These are phyloP conservation scores for Lepidothrix coronata DNA, from an alignment of 2,113 vertebrate species.

Conservation along the genomic window DNA sequence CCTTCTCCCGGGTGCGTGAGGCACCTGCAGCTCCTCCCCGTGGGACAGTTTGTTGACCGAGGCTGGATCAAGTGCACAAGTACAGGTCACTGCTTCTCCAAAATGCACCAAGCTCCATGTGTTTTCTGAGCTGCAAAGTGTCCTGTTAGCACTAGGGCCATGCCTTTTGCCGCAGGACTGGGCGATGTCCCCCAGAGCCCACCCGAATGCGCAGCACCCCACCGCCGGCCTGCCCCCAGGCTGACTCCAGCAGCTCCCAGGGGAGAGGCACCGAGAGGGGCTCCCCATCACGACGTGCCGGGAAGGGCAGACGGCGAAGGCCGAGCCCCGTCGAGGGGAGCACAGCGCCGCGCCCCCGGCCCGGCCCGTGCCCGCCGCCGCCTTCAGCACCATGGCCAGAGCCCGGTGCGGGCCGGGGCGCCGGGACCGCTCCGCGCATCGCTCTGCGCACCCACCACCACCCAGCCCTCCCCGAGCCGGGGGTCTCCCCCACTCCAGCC, in stretches of 20 bases:
- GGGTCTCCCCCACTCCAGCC: neutral
- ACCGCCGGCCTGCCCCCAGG: fast-evolving
- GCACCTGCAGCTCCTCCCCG: neutral
- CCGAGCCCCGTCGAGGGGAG: neutral
- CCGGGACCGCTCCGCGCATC: neutral
- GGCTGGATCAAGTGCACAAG: neutral
- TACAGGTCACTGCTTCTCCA: neutral
- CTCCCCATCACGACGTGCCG: fast-evolving
- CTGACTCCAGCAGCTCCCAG: no score
- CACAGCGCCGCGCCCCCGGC: neutral
- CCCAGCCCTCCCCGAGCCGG: neutral
- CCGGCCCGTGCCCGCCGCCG: neutral
- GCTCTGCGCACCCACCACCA: fast-evolving
- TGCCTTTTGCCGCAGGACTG: fast-evolving
- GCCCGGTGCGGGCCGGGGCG: neutral
- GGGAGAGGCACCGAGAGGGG: neutral
- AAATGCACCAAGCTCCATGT: fast-evolving
- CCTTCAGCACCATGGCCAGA: conserved; percentile 48
- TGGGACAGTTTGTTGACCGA: neutral
- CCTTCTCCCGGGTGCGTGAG: neutral
- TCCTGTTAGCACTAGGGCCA: neutral
- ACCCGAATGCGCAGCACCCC: fast-evolving
- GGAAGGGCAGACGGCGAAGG: neutral
- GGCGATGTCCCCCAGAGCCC: neutral
- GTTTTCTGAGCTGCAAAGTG: neutral